Conservation (phyloP, 2,797 vertebrate species). For the Phylloscopus collybita region DNA sequence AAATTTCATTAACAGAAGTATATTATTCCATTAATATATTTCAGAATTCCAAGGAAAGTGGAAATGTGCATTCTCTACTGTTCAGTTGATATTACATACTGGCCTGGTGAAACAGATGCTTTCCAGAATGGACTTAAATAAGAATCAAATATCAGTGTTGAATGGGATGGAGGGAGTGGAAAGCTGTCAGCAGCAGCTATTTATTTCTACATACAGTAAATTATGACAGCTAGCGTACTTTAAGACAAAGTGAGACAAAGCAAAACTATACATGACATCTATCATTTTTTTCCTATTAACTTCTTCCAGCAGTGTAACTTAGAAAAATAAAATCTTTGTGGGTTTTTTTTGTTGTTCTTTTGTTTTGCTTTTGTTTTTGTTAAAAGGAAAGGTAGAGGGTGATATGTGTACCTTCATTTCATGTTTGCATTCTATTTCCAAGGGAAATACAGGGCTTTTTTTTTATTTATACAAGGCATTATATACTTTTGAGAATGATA, state of each 20-base stretch:
- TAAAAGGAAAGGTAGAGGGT: neutral
- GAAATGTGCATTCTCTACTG: neutral
- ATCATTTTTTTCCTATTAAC: neutral
- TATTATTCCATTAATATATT: neutral
- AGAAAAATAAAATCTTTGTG: neutral
- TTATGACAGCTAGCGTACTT: neutral
- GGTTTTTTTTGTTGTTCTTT: no score
- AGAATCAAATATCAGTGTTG: neutral
- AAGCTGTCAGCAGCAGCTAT: neutral
- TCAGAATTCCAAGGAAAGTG: neutral
- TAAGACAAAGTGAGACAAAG: neutral
- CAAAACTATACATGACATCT: neutral
- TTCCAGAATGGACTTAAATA: neutral
- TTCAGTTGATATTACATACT: neutral
- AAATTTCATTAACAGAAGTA: neutral
- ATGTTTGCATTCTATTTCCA: neutral
- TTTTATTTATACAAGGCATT: neutral
- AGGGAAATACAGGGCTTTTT: neutral
- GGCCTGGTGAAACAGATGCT: neutral
- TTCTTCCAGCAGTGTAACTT: neutral
- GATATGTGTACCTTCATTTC: neutral
- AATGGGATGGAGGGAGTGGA: neutral
- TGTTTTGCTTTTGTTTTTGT: neutral
- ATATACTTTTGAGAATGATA: neutral
- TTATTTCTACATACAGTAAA: neutral